Evolutionary conservation across 2,888 invertebrate species (phyloP).

Genomic region (Spisula solida): DNA sequence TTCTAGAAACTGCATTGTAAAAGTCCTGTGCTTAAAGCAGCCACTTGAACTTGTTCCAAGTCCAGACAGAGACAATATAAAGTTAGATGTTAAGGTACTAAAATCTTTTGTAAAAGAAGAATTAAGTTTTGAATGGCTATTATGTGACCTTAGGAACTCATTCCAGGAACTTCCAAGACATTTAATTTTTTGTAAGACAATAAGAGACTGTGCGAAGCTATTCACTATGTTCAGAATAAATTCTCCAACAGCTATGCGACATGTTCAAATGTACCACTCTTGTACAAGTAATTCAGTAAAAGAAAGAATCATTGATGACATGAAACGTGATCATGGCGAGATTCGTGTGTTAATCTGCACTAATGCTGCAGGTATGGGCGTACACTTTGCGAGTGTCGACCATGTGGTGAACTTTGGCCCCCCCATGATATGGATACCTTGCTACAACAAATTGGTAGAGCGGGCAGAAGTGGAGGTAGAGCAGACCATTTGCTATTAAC

Average conservation of each 20-base stretch:
- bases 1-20: not conserved
- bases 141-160: too few species aligned
- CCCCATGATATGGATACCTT: slow-evolving; percentile 66
- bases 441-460: slow-evolving; percentile 63
- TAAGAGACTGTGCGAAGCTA: slow-evolving; percentile 37
- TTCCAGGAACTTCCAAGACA: too few species aligned
- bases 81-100: too few species aligned
- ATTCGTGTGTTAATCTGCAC: slow-evolving; percentile 59
- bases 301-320: slow-evolving; percentile 55
- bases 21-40: not conserved
- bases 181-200: slow-evolving; percentile 58
- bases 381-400: slow-evolving; percentile 51
- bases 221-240: slow-evolving; percentile 19
- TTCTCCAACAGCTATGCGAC: not conserved
- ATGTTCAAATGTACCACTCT: slow-evolving; percentile 64
- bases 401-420: slow-evolving; percentile 59
- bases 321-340: slow-evolving; percentile 46
- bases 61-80: too few species aligned
- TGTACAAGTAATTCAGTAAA: slow-evolving; percentile 57
- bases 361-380: slow-evolving; percentile 55
- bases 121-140: too few species aligned
- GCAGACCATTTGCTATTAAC: slow-evolving; percentile 54
- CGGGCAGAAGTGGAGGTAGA: slow-evolving; percentile 52
- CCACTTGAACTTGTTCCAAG: not conserved
- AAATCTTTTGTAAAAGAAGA: too few species aligned